Evolutionary conservation across 2,888 invertebrate species (phyloP), one percentile per base, ranked within the genome.

Genomic region (Timandra comae): DNA sequence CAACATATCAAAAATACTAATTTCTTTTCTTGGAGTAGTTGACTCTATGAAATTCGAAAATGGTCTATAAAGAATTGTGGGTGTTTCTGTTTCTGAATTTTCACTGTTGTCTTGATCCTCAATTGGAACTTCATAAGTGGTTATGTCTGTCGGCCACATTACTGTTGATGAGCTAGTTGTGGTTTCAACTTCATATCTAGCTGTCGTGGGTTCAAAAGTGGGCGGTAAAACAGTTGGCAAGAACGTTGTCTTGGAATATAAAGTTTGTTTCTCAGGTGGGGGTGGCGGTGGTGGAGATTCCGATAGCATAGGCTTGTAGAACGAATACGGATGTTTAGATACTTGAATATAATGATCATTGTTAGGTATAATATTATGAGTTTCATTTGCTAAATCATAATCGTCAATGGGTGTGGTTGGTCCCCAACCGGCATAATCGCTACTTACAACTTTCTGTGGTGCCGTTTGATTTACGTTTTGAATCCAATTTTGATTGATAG

Each of bases 361-460:
- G 39, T 57, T 65, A 1, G 62, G 55, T 43, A 85, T 81, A 22
- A 81, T 54, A 45, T 85, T 85, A 34, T 76, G 71, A 7, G 73
- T 72, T n/a, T 78, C 78, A 49, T 82, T 82, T 7, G 56, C 52
- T 1, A 46, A 39, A 29, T 65, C 62, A 28, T 51, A 61, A 22
- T 76, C 69, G 20, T 73, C 68, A 4, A 75, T 46, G 1, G 84
- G 80, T 10, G 81, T 81, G 7, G 85, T 85, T 2, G 85, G 85
- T 2, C 85, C 84, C 85, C 85, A 85, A 6, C 85, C 85, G 3
- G 84, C 81, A 38, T 85, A 85, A 46, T 85, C 85, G 42, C 78
- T 84, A 38, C 74, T 84, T 3, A 84, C 75, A 5, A 66, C 58
- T 31, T 62, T 49, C 20, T 62, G 42, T 12, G 57, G 35, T 41